Percentiles rank a stretch among this genome's conserved stretches.
These are phyloP conservation scores for Ornithorhynchus anatinus DNA, from an alignment of 2,113 vertebrate genomes.

Conservation along the genomic window DNA sequence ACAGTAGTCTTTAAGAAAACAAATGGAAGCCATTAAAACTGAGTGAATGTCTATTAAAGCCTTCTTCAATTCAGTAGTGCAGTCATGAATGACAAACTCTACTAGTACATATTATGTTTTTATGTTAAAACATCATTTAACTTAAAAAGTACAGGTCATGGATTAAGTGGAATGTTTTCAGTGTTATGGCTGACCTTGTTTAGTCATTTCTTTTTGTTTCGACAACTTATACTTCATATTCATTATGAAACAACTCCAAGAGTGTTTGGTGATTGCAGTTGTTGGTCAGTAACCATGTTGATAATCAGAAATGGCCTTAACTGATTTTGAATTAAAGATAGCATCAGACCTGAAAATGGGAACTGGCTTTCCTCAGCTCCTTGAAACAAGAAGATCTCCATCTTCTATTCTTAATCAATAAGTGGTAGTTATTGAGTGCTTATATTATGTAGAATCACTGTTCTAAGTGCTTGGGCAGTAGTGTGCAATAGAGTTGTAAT, in stretches of 20 bases:
- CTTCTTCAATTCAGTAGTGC: background rate
- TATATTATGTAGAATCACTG: too few species aligned
- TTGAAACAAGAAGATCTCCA: too few species aligned
- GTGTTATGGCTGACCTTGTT: conserved; percentile 22
- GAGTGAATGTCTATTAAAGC: background rate
- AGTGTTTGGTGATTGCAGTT: conserved; percentile 12
- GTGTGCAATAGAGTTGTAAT: too few species aligned
- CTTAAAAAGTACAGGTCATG: conserved; percentile 23
- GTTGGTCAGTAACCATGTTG: conserved; percentile 15
- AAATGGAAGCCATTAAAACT: conserved; percentile 19
- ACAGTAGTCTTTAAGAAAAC: conserved; percentile 17
- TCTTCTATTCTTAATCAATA: too few species aligned
- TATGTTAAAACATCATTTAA: conserved; percentile 5
- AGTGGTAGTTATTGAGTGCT: too few species aligned
- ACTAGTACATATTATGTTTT: background rate
- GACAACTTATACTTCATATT: background rate
- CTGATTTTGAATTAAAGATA: conserved; percentile 13
- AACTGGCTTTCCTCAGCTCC: too few species aligned
- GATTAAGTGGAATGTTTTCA: background rate
- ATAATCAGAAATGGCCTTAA: background rate
- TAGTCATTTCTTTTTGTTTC: conserved; percentile 28
- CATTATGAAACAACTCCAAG: background rate
- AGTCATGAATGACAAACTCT: conserved; percentile 5
- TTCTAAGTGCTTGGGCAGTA: too few species aligned
- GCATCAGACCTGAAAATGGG: too few species aligned